These are phyloP conservation scores for Trachymyrmex septentrionalis DNA, from an alignment of 1,140 invertebrate species.

Conservation along the genomic window DNA sequence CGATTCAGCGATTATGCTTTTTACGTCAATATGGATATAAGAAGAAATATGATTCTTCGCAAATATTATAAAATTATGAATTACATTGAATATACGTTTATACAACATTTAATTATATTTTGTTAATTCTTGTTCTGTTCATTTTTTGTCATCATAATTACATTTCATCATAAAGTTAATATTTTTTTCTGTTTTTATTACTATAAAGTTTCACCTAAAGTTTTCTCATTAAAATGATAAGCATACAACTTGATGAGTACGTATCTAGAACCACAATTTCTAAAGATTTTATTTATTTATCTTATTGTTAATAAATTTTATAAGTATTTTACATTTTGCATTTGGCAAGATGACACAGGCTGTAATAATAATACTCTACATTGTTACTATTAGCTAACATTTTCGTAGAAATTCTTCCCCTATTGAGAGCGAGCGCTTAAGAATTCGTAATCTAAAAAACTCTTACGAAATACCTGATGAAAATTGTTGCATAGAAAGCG, in stretches of 20 bases:
- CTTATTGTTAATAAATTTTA: constrained; percentile 4
- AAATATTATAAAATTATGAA: not conserved
- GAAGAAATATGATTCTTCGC: not conserved
- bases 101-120: not conserved
- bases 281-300: not conserved
- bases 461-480: constrained; percentile 7
- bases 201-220: not conserved
- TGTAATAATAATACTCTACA: not conserved
- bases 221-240: not conserved
- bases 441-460: constrained; percentile 19
- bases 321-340: constrained; percentile 22
- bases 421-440: not conserved
- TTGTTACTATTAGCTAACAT: constrained; percentile 11
- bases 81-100: not conserved
- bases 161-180: not conserved
- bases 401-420: not conserved
- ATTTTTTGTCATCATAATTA: not conserved
- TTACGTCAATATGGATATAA: not conserved
- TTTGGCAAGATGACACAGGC: not conserved
- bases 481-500: not conserved
- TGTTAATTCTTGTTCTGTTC: not conserved
- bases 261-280: not conserved
- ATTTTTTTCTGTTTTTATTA: not conserved
- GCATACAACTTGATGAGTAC: not conserved
- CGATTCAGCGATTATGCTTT: constrained; percentile 18